These are phyloP conservation scores for Acheta domesticus DNA, from an alignment of 2,888 invertebrate genomes.

Conservation along the genomic window DNA sequence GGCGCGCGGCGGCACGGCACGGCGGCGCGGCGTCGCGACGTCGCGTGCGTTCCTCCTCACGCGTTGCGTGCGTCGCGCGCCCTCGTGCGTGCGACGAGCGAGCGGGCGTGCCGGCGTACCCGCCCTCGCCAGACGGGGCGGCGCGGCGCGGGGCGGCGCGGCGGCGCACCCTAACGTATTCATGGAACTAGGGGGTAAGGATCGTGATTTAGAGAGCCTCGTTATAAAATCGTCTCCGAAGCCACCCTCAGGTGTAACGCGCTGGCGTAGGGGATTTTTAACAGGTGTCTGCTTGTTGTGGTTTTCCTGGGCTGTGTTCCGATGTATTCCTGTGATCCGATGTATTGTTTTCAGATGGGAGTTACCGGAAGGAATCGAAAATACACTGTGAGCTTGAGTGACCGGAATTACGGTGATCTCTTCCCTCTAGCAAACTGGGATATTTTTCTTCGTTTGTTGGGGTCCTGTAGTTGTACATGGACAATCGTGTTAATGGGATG, in stretches of 20 bases:
- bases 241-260: background rate
- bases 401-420: too few relatives aligned
- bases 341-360: too few relatives aligned
- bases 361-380: too few relatives aligned
- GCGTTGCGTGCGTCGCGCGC: constrained; percentile 7
- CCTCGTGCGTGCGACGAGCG: background rate
- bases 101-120: background rate
- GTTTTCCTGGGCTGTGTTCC: background rate
- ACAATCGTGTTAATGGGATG: too few relatives aligned
- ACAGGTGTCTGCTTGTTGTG: background rate
- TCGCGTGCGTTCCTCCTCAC: background rate
- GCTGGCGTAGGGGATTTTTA: background rate
- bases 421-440: too few relatives aligned
- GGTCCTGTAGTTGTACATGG: too few relatives aligned
- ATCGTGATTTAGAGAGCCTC: background rate
- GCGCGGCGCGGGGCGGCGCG: background rate
- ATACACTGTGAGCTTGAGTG: too few relatives aligned
- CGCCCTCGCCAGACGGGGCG: background rate
- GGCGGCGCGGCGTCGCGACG: background rate
- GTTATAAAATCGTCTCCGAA: background rate
- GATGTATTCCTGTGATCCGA: too few relatives aligned
- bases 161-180: constrained; percentile 2
- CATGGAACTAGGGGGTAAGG: background rate
- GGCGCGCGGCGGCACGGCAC: background rate
- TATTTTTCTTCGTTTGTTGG: too few relatives aligned